phyloP scores from a whole-genome alignment of 1,140 invertebrate species.

The Eubasilissa regina region DNA sequence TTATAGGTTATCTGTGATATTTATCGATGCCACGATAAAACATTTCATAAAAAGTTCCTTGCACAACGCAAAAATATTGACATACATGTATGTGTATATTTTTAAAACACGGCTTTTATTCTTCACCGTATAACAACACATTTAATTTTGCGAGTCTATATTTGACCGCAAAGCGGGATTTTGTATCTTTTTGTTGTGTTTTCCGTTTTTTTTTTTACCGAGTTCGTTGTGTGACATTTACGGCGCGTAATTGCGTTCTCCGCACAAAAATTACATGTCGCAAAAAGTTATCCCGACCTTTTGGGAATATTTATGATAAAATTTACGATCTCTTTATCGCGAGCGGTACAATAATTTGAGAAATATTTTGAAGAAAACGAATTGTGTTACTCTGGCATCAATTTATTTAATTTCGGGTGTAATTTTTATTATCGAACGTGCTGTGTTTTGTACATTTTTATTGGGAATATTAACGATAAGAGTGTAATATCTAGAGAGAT shows the following conservation, averaged over 20 bases:
- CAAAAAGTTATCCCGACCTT: constrained; percentile 42
- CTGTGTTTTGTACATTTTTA: no score
- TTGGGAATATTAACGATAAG: no score
- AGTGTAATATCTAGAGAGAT: no score
- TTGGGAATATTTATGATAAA: constrained; percentile 39
- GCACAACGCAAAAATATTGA: neutral
- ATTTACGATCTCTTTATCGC: constrained; percentile 33
- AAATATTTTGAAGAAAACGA: neutral
- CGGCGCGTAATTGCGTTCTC: constrained; percentile 38
- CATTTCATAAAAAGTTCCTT: neutral
- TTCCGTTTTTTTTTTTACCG: constrained; percentile 13
- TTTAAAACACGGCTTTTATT: neutral
- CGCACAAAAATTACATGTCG: constrained; percentile 39
- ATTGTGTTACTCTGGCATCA: no score
- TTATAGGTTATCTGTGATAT: no score
- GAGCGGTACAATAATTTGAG: constrained; percentile 3
- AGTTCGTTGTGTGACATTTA: constrained; percentile 20
- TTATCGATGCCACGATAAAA: neutral
- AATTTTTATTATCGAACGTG: no score
- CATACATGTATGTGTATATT: constrained; percentile 18
- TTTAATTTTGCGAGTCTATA: constrained; percentile 43
- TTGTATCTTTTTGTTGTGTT: constrained; percentile 32
- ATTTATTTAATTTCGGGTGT: no score
- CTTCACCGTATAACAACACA: constrained; percentile 33
- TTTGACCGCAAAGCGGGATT: constrained; percentile 30